These are phyloP conservation scores for Hydroisotoma schaefferi DNA, from an alignment of 2,888 invertebrate genomes.

Conservation along the genomic window DNA sequence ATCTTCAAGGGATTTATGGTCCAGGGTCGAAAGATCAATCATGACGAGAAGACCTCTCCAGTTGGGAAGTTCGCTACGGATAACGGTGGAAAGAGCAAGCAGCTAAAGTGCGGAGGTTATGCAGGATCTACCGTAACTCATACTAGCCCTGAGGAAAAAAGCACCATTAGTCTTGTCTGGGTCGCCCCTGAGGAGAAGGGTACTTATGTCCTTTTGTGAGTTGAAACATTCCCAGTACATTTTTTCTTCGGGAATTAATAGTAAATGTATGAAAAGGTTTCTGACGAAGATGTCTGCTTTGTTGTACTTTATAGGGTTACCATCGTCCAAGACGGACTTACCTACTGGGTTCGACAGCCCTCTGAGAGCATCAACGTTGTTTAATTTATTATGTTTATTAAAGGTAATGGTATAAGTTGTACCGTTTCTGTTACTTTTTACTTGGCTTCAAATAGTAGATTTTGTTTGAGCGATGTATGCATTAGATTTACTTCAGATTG, in stretches of 20 bases:
- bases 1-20: conserved; percentile 37
- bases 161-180: conserved; percentile 19
- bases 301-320: conserved; percentile 21
- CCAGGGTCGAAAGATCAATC: conserved; percentile 28
- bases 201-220: conserved; percentile 36
- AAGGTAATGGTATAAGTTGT: background rate
- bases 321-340: conserved; percentile 19
- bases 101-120: conserved; percentile 13
- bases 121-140: conserved; percentile 28
- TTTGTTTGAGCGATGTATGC: too few relatives aligned
- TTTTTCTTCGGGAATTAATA: background rate
- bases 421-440: background rate
- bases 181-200: conserved; percentile 31
- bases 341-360: conserved; percentile 21
- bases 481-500: background rate
- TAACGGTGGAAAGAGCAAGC: conserved; percentile 2
- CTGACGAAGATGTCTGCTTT: too few relatives aligned
- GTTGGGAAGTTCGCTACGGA: conserved; percentile 22
- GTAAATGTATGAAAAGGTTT: too few relatives aligned
- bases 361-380: conserved; percentile 26
- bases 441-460: background rate
- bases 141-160: conserved; percentile 14
- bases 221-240: background rate
- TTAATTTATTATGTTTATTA: conserved; percentile 2
- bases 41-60: conserved; percentile 16